Base-by-base conservation (phyloP, 2,797 vertebrate species). In the Myotis vivesi region DNA sequence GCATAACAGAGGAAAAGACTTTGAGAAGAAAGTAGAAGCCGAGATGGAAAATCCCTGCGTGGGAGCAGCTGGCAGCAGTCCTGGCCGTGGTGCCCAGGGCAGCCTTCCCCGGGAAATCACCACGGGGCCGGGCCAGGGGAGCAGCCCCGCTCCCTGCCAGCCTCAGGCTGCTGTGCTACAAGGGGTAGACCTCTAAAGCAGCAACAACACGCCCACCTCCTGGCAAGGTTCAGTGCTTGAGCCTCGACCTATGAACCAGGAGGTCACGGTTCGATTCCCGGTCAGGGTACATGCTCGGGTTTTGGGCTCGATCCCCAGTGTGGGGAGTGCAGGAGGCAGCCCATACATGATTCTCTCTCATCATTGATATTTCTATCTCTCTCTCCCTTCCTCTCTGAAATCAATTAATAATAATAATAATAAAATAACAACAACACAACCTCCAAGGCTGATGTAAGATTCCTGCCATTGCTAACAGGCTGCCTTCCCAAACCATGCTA, bases 1-100 rank as follows among this genome's bases (percentile, higher is more conserved):
- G 36, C 36, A 36, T 36, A 36, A 36, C 36, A 36, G n/a, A 82
- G 55, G 84, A 93, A 30, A 55, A 62, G 51, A 38, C 53, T 64
- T 87, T 20, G 64, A 84, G 59, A 92, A 87, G 72, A 94, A 76
- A 66, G 66, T n/a, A 49, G 87, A 62, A 79, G 62, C n/a, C 8
- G 8, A 46, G 80, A 23, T 20, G 80, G 84, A 94, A 94, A 95
- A 89, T 51, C n/a, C 71, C 79, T 1, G 73, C 51, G 73, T 16
- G 11, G 1, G 25, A 83, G 75, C 83, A n/a, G 57, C 69, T 66
- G 89, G 55, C 80, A 8, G 13, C 3, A 13, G 16, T 62, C 59
- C 91, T 55, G 85, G 44, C 30, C 9, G 0, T 6, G n/a, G 76
- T n/a, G 49, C 30, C 55, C 8, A 0, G 30, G 51, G 46, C 53